Evolutionary conservation across 2,888 invertebrate genomes (phyloP).

Genomic region (Drosophila niveifrons): DNA sequence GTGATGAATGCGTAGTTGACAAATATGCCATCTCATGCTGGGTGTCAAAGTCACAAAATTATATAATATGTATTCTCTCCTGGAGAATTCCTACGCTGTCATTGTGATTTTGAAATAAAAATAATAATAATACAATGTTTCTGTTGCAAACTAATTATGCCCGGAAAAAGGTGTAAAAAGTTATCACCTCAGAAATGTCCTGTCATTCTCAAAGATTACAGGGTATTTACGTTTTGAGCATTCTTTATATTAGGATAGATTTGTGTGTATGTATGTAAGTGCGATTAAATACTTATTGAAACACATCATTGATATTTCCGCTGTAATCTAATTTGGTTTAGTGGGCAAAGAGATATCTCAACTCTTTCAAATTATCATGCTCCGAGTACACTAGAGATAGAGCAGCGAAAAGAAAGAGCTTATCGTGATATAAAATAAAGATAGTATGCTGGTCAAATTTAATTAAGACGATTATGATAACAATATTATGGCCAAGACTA

Average conservation of each 20-base stretch:
- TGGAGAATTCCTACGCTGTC: not conserved
- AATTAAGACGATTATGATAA: not conserved
- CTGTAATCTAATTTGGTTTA: constrained; percentile 5
- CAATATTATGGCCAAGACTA: not conserved
- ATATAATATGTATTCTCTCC: not conserved
- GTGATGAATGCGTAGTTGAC: not conserved
- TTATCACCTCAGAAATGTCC: not conserved
- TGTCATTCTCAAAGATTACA: not conserved
- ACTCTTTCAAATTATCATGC: not conserved
- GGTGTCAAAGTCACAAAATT: constrained; percentile 8
- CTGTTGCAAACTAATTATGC: not conserved
- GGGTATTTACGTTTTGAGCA: not conserved
- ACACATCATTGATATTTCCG: constrained; percentile 12
- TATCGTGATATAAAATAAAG: not conserved
- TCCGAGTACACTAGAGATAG: not conserved
- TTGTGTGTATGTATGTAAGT: not conserved
- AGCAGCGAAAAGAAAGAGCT: not conserved
- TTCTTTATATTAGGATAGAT: not conserved
- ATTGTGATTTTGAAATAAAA: not conserved
- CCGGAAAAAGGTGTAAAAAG: not conserved
- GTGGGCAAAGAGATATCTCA: not conserved
- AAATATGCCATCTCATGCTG: constrained; percentile 24
- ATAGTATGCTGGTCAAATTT: not conserved
- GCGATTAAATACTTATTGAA: not conserved
- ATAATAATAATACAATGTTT: not conserved